These are phyloP conservation scores for Diloba caeruleocephala DNA, from an alignment of 2,888 invertebrate species.

Conservation along the genomic window DNA sequence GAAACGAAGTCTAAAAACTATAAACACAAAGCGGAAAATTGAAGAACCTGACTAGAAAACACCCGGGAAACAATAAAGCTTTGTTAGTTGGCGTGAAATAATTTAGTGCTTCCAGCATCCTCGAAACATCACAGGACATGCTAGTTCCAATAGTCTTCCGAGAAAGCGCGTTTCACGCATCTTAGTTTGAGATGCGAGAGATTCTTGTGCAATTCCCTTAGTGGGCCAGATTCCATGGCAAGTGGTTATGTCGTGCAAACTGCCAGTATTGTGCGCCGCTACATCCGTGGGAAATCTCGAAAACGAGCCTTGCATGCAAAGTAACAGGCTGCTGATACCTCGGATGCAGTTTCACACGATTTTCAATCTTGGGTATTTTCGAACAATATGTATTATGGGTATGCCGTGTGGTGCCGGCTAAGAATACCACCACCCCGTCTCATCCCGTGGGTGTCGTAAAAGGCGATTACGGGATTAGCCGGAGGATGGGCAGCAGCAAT, in stretches of 20 bases:
- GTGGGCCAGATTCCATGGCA: constrained; percentile 51
- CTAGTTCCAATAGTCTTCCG: constrained; percentile 27
- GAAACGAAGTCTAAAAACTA: background rate
- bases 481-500: no score
- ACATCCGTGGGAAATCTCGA: constrained; percentile 74
- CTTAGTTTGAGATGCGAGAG: constrained; percentile 44
- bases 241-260: constrained; percentile 52
- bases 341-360: constrained; percentile 38
- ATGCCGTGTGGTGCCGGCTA: no score
- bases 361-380: constrained; percentile 16
- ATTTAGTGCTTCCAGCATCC: constrained; percentile 34
- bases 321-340: constrained; percentile 45
- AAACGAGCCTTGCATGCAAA: constrained; percentile 64
- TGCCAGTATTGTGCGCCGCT: constrained; percentile 54
- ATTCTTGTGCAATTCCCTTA: constrained; percentile 54
- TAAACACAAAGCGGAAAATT: constrained; percentile 8
- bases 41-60: constrained; percentile 16
- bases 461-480: no score
- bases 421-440: no score
- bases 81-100: constrained; percentile 24
- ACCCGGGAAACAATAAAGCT: constrained; percentile 40
- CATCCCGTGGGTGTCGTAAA: no score
- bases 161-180: constrained; percentile 49
- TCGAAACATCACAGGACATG: constrained; percentile 22
- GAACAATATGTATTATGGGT: no score